Evolutionary conservation across 2,888 invertebrate species (phyloP), one percentile per base, ranked within the genome.

Genomic region (Stenoptilia bipunctidactyla): DNA sequence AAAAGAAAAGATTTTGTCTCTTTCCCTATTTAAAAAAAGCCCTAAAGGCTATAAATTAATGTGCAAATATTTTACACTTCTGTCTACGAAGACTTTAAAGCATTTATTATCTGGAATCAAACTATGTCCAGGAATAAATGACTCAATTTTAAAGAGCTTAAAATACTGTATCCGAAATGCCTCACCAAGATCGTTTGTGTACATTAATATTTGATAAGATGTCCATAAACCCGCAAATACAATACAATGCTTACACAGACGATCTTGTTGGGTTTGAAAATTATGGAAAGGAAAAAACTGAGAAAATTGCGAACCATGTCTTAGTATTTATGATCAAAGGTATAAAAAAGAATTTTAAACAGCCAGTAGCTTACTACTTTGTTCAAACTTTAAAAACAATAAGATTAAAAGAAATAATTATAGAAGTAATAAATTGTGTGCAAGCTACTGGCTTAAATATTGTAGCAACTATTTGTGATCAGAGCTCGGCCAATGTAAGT

Each of bases 21-120:
- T 43, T 12, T 40, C 43, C 1, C 15, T 45, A 3, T 45, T 34
- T 27, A 43, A 40, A 13, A 41, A 39, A 15, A 43, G 43, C 20
- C 39, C 45, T 3, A 41, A 45, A 40, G 36, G 43, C 8, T 45
- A 45, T 34, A 12, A 13, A 8, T 9, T 43, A 3, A 10, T 41
- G 27, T 40, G 25, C 1, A 43, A 41, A 15, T 38, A 37, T 34
- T 45, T 43, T 25, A 27, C 36, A 8, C 34, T 43, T 13, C 43
- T 43, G 8, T 43, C 39, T 8, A 39, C 25, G 38, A 38, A 38
- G 27, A 36, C 30, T 9, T 37, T 41, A 37, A 41, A 25, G 25
- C 25, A 25, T 25, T 9, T 25, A 9, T 9, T 25, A 5, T 6
- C 5, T 25, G 5, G 9, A 25, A 25, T 25, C 5, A 25, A 25